Percentiles rank a stretch among this genome's conserved stretches.
Conservation (phyloP, 1,140 invertebrate species). For the Antheraea mylitta region DNA sequence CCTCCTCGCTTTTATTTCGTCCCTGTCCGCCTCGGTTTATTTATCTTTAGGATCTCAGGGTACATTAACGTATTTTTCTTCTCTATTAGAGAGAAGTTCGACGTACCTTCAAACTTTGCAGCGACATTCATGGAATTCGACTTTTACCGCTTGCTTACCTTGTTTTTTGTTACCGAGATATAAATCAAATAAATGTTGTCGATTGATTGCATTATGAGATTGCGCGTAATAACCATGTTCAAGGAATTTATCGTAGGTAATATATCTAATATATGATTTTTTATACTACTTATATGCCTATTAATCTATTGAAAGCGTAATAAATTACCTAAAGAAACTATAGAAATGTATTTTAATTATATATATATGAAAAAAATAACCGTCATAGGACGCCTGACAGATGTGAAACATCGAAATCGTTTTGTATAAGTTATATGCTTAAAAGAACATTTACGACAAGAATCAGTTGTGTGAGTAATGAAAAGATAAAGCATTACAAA, state of each 20-base stretch:
- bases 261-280: constrained; percentile 24
- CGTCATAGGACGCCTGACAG: no score
- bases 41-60: constrained; percentile 74
- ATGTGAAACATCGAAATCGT: no score
- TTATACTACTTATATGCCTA: no score
- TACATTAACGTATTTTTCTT: constrained; percentile 79
- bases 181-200: constrained; percentile 75
- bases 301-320: no score
- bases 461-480: no score
- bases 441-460: no score
- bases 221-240: constrained; percentile 56
- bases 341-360: no score
- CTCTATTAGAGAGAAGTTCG: constrained; percentile 73
- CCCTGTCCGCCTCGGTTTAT: constrained; percentile 69
- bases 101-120: constrained; percentile 73
- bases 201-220: constrained; percentile 69
- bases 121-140: constrained; percentile 57
- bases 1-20: constrained; percentile 68
- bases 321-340: no score
- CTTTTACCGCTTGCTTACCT: constrained; percentile 55
- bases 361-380: no score
- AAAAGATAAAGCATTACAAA: no score
- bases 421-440: no score
- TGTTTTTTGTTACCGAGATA: constrained; percentile 69
- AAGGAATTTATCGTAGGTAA: constrained; percentile 46